Percentiles rank a stretch among this genome's conserved stretches.
Conservation (phyloP, 1,140 invertebrate species). For the Condylostylus longicornis region DNA sequence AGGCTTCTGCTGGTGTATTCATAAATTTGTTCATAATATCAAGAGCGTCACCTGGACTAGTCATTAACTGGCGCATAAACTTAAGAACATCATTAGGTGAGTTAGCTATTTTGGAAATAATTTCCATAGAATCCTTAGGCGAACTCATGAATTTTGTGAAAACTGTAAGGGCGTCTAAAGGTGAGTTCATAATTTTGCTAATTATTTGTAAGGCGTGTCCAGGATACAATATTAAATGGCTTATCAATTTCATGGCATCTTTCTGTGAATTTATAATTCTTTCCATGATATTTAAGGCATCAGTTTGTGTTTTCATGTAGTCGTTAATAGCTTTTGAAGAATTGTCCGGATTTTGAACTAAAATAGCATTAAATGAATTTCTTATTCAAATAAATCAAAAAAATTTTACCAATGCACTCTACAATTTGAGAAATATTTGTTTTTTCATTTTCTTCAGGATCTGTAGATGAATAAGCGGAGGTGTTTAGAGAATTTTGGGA, state of each 20-base stretch:
- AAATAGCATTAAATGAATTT: no score
- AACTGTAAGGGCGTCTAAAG: constrained; percentile 30
- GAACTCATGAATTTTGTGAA: constrained; percentile 32
- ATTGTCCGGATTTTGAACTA: constrained; percentile 26
- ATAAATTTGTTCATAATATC: constrained; percentile 32
- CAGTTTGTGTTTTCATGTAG: constrained; percentile 27
- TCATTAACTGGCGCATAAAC: constrained; percentile 30
- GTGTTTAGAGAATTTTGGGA: no score
- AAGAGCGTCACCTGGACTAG: constrained; percentile 26
- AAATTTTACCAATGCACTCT: no score
- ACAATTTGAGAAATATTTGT: no score
- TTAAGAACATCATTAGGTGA: constrained; percentile 29
- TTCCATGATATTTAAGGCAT: constrained; percentile 25
- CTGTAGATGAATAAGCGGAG: no score
- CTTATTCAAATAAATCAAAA: no score
- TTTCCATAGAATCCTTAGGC: constrained; percentile 29
- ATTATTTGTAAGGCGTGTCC: constrained; percentile 30
- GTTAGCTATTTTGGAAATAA: constrained; percentile 29
- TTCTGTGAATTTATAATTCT: constrained; percentile 28
- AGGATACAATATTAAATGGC: constrained; percentile 28
- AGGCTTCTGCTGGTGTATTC: constrained; percentile 28
- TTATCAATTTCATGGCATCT: constrained; percentile 26
- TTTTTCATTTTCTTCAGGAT: no score
- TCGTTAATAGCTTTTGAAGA: constrained; percentile 25
- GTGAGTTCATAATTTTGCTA: constrained; percentile 32